Percentiles rank a stretch among this genome's conserved stretches.
Conservation (phyloP, 2,888 invertebrate genomes). For the Dione vanillae region DNA sequence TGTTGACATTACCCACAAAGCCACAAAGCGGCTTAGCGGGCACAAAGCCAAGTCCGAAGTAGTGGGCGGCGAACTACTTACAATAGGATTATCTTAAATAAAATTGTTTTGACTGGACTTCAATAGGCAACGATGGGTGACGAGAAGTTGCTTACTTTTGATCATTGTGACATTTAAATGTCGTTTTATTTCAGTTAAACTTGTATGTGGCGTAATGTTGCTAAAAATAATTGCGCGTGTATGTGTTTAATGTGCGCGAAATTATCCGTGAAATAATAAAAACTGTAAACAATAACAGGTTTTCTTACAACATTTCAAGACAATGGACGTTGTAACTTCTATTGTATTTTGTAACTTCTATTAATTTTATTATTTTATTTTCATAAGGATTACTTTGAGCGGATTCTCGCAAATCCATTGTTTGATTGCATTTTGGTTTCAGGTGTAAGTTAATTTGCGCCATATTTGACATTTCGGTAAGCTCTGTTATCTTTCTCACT, state of each 20-base stretch:
- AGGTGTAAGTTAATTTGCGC: too few relatives aligned
- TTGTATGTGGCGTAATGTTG: not conserved
- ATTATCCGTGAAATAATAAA: too few relatives aligned
- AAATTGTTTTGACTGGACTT: slow-evolving; percentile 24
- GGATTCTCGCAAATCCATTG: too few relatives aligned
- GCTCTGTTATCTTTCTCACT: too few relatives aligned
- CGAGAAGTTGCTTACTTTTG: not conserved
- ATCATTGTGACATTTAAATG: slow-evolving; percentile 3
- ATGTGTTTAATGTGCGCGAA: not conserved
- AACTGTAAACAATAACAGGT: too few relatives aligned
- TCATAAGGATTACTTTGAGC: too few relatives aligned
- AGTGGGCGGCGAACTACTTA: slow-evolving; percentile 23
- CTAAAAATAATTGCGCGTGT: not conserved
- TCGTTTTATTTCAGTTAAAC: not conserved
- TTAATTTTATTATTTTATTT: too few relatives aligned
- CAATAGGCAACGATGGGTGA: not conserved
- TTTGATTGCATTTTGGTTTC: too few relatives aligned
- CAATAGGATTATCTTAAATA: slow-evolving; percentile 22
- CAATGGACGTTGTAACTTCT: too few relatives aligned
- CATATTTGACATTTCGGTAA: too few relatives aligned
- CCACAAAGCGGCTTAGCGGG: slow-evolving; percentile 15
- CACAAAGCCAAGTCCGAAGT: slow-evolving; percentile 11
- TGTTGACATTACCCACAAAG: slow-evolving; percentile 30
- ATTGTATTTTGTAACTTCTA: too few relatives aligned
- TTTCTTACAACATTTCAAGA: too few relatives aligned